phyloP scores from a whole-genome alignment of 2,113 vertebrate species.

The Carettochelys insculpta region DNA sequence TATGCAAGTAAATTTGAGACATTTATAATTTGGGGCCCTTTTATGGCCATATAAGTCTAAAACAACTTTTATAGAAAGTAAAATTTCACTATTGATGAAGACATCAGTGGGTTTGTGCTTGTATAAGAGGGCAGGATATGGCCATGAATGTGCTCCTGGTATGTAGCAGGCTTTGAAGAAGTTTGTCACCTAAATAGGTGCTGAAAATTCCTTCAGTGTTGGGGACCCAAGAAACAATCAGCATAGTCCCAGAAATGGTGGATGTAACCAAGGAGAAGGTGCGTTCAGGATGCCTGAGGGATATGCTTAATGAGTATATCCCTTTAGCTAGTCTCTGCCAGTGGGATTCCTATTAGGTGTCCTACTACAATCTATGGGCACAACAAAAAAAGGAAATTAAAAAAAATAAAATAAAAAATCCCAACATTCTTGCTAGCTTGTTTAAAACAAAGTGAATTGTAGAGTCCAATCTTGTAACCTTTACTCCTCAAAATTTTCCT shows the following conservation, averaged over 20 bases:
- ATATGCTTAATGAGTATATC: fast-evolving
- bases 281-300: background rate
- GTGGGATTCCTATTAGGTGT: background rate
- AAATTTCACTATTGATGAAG: background rate
- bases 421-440: no score
- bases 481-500: background rate
- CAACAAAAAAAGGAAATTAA: fast-evolving
- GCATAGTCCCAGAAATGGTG: background rate
- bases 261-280: background rate
- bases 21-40: no score
- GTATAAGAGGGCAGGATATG: background rate
- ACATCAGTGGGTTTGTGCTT: background rate
- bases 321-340: background rate
- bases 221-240: fast-evolving
- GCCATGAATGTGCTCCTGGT: fast-evolving
- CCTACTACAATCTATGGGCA: background rate
- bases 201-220: background rate
- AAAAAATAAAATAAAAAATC: no score
- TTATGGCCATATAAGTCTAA: no score
- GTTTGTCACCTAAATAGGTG: background rate
- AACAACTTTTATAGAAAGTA: no score
- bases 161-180: fast-evolving
- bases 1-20: background rate
- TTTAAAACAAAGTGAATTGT: background rate
- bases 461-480: background rate